These are phyloP conservation scores for Hoplodrina blanda DNA, from an alignment of 2,888 invertebrate species.

Conservation along the genomic window DNA sequence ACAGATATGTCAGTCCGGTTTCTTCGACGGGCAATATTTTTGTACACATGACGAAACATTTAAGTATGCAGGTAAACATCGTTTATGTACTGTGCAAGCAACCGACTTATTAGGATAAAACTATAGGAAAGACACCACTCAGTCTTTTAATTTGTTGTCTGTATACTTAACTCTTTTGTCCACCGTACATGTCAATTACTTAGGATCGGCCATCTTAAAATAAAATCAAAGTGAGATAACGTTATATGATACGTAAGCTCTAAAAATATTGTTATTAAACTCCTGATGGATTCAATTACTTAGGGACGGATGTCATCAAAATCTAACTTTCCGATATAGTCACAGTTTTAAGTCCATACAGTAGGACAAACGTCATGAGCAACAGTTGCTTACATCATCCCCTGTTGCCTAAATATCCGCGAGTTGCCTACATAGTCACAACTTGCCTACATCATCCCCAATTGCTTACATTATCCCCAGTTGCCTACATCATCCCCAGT, in stretches of 20 bases:
- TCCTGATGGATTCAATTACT: neutral
- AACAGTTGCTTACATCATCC: neutral
- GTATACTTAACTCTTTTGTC: neutral
- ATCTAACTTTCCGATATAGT: neutral
- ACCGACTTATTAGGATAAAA: neutral
- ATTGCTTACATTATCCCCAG: too few relatives aligned
- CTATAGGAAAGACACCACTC: neutral
- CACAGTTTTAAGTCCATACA: constrained; percentile 1
- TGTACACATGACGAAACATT: constrained; percentile 3
- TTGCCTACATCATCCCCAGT: too few relatives aligned
- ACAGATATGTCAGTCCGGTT: neutral
- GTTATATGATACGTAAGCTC: constrained; percentile 2
- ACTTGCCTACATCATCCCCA: too few relatives aligned
- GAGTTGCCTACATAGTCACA: too few relatives aligned
- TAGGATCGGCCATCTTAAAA: constrained; percentile 1
- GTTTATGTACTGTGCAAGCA: neutral
- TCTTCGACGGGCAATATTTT: constrained; percentile 1
- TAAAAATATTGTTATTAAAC: neutral
- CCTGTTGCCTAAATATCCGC: too few relatives aligned
- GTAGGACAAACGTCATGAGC: neutral
- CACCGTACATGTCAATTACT: constrained; percentile 28
- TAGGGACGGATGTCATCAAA: neutral
- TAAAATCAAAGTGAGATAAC: constrained; percentile 14
- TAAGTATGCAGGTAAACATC: neutral
- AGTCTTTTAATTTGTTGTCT: neutral